Evolutionary conservation across 1,140 invertebrate genomes (phyloP).

Genomic region (Yoshiicerus persimilis): DNA sequence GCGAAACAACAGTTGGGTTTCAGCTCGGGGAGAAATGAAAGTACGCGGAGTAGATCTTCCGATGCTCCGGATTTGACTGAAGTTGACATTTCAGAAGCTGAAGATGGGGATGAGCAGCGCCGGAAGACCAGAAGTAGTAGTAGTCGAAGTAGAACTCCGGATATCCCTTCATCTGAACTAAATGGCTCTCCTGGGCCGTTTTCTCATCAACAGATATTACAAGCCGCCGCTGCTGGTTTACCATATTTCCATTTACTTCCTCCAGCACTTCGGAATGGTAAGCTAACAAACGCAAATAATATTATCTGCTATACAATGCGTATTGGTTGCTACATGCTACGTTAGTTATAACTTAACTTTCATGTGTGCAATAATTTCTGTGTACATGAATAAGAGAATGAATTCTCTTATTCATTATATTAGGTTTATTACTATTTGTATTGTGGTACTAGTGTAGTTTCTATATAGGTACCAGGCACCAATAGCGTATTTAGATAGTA

Average conservation of each 20-base stretch:
- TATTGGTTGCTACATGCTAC: background rate
- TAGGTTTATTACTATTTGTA: too few species aligned
- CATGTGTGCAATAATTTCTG: too few species aligned
- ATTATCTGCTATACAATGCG: background rate
- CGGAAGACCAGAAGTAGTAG: background rate
- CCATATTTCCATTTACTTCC: slow-evolving; percentile 45
- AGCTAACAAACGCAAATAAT: background rate
- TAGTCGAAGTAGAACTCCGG: slow-evolving; percentile 39
- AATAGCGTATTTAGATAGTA: background rate
- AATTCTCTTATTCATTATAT: too few species aligned
- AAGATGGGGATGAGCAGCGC: slow-evolving; percentile 32
- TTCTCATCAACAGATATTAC: slow-evolving; percentile 40
- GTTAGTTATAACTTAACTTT: background rate
- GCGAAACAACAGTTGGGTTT: background rate
- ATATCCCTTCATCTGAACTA: slow-evolving; percentile 4
- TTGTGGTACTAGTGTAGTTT: background rate
- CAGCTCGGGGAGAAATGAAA: background rate
- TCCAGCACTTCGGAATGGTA: slow-evolving; percentile 40
- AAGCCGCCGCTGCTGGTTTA: slow-evolving; percentile 11
- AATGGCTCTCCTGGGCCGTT: slow-evolving; percentile 38
- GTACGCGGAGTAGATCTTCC: slow-evolving; percentile 16
- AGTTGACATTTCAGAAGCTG: slow-evolving; percentile 22
- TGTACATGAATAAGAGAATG: too few species aligned
- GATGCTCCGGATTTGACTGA: slow-evolving; percentile 16
- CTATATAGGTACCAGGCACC: background rate